phyloP scores from a whole-genome alignment of 2,797 vertebrate genomes.

The Microctenopoma stevenorrisi region DNA sequence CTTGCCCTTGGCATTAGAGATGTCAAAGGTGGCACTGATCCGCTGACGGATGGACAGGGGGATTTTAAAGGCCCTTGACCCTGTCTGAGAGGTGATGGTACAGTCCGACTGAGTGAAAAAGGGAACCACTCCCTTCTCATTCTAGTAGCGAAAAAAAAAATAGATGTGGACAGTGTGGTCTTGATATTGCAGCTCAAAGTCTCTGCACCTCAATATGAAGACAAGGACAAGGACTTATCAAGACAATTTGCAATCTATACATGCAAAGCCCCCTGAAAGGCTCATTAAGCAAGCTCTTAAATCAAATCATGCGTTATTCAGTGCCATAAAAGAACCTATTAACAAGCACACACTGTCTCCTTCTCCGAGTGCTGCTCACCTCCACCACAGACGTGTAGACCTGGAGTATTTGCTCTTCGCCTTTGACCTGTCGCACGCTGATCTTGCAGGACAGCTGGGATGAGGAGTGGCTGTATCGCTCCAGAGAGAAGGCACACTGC shows the following conservation, averaged over 20 bases:
- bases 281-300: constrained; percentile 66
- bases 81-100: constrained; percentile 88
- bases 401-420: constrained; percentile 93
- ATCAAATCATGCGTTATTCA: constrained; percentile 66
- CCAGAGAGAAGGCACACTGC: constrained; percentile 94
- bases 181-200: constrained; percentile 23
- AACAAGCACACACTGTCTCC: constrained; percentile 19
- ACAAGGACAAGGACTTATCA: constrained; percentile 57
- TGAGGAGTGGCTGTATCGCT: constrained; percentile 90
- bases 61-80: constrained; percentile 95
- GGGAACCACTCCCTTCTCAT: constrained; percentile 86
- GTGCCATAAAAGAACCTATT: constrained; percentile 61
- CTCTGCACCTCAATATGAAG: constrained; percentile 24
- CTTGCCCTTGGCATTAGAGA: constrained; percentile 91
- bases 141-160: constrained; percentile 69
- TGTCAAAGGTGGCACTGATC: constrained; percentile 94
- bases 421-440: constrained; percentile 91
- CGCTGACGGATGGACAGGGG: constrained; percentile 92
- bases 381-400: constrained; percentile 76
- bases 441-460: constrained; percentile 93
- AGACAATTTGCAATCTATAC: constrained; percentile 56
- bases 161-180: constrained; percentile 11
- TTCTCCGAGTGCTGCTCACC: constrained; percentile 53
- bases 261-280: constrained; percentile 60
- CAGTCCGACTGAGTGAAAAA: constrained; percentile 90